Evolutionary conservation across 2,797 vertebrate genomes (phyloP).

Genomic region (Dendrocincla fuliginosa): DNA sequence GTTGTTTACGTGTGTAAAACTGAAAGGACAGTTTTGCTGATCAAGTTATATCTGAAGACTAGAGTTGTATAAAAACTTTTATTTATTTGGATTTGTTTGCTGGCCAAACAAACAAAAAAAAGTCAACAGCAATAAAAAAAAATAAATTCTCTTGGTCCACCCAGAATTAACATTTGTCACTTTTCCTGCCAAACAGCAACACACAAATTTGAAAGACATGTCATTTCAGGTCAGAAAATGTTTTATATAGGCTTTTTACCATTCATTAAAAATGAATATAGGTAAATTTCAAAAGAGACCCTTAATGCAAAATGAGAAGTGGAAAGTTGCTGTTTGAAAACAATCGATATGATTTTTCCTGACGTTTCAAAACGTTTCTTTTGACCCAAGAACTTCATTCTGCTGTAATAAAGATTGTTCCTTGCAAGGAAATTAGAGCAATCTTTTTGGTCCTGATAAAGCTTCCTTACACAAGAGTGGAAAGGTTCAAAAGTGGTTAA

Average conservation of each 20-base stretch:
- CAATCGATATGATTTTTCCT: neutral
- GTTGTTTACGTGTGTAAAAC: neutral
- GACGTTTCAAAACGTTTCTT: neutral
- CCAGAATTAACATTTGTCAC: conserved; percentile 28
- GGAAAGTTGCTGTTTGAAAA: neutral
- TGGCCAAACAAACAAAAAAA: neutral
- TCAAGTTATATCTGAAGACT: neutral
- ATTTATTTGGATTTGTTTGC: neutral
- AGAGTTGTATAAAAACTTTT: neutral
- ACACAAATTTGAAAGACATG: neutral
- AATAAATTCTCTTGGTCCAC: conserved; percentile 13
- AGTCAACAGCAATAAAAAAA: conserved; percentile 23
- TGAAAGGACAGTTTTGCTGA: neutral
- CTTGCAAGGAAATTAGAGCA: neutral
- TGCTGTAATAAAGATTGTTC: neutral
- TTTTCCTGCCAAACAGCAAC: conserved; percentile 12
- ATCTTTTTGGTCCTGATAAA: neutral
- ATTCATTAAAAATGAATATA: neutral
- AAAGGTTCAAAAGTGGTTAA: neutral
- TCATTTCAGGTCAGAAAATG: conserved; percentile 23
- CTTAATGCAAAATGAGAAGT: neutral
- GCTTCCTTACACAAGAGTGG: neutral
- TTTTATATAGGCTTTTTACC: neutral
- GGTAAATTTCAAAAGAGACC: neutral
- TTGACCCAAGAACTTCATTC: neutral